These are phyloP conservation scores for Dasypogon diadema DNA, from an alignment of 2,888 invertebrate species.

Conservation along the genomic window DNA sequence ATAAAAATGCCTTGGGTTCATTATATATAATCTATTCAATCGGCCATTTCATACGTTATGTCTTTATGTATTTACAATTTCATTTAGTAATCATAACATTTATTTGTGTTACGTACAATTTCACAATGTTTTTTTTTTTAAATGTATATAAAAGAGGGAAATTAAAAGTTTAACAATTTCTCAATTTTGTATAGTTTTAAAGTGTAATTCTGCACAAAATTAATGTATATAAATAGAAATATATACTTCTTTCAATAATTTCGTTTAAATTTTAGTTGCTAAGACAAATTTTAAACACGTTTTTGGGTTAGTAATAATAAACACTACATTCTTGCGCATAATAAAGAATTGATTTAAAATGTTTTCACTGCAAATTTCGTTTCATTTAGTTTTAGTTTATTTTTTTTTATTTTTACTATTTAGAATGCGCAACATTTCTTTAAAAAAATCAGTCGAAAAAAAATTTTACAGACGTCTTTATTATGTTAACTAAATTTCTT, in stretches of 20 bases:
- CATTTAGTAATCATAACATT: constrained; percentile 35
- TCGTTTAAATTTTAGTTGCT: constrained; percentile 14
- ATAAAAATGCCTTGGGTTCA: constrained; percentile 25
- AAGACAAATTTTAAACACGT: constrained; percentile 1
- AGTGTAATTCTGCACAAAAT: constrained; percentile 36
- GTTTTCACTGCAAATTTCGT: too few relatives aligned
- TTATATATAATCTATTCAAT: constrained; percentile 43
- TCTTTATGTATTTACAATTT: constrained; percentile 33
- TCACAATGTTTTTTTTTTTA: background rate
- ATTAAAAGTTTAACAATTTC: constrained; percentile 11
- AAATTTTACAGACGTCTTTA: constrained; percentile 32
- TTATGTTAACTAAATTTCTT: constrained; percentile 41
- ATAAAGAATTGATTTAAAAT: too few relatives aligned
- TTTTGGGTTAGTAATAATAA: constrained; percentile 1
- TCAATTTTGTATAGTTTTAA: constrained; percentile 10
- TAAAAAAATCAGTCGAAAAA: constrained; percentile 39
- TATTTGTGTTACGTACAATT: constrained; percentile 16
- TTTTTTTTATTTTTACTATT: background rate
- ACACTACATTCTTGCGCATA: constrained; percentile 1
- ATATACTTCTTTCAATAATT: constrained; percentile 30
- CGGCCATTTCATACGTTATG: constrained; percentile 25
- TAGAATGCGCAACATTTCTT: background rate
- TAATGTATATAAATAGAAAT: constrained; percentile 37
- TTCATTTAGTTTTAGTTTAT: too few relatives aligned
- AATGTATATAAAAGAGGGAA: constrained; percentile 33